Conservation (phyloP, 2,797 vertebrate species). For the Ptychobarbus kaznakovi region DNA sequence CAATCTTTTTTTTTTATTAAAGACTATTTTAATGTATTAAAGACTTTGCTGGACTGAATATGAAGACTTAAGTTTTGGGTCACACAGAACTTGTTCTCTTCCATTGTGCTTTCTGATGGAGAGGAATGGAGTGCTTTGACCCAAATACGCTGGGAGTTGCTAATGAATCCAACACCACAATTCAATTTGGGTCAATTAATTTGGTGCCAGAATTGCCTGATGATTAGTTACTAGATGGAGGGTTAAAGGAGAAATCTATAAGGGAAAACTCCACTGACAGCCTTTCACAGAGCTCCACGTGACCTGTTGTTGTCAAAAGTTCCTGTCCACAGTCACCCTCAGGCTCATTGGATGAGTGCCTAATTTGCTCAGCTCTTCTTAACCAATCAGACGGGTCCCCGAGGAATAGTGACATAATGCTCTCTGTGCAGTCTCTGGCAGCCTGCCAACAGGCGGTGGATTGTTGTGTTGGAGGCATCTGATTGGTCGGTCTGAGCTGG, state of each 20-base stretch:
- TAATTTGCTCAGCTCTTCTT: conserved; percentile 71
- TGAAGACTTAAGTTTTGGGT: conserved; percentile 21
- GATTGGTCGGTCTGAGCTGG: conserved; percentile 68
- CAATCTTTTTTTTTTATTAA: too few relatives aligned
- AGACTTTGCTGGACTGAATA: background rate
- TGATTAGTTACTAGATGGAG: conserved; percentile 62
- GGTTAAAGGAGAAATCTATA: conserved; percentile 49
- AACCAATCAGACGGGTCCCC: conserved; percentile 59
- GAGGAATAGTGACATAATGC: conserved; percentile 68
- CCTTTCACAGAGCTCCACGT: conserved; percentile 51
- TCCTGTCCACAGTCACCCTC: conserved; percentile 60
- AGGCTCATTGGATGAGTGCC: conserved; percentile 67
- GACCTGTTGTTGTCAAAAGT: conserved; percentile 61
- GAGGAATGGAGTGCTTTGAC: conserved; percentile 57
- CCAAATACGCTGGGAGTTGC: conserved; percentile 61
- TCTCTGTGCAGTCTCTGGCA: conserved; percentile 57
- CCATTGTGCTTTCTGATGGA: conserved; percentile 41
- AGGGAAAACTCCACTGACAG: conserved; percentile 47
- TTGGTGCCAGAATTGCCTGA: conserved; percentile 62
- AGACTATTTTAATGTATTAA: background rate
- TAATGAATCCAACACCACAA: conserved; percentile 60
- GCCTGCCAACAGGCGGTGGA: conserved; percentile 61
- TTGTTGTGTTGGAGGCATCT: conserved; percentile 65
- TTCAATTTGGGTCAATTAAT: conserved; percentile 68
- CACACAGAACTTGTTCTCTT: conserved; percentile 41